Evolutionary conservation across 2,888 invertebrate genomes (phyloP).

Genomic region (Empis livida): DNA sequence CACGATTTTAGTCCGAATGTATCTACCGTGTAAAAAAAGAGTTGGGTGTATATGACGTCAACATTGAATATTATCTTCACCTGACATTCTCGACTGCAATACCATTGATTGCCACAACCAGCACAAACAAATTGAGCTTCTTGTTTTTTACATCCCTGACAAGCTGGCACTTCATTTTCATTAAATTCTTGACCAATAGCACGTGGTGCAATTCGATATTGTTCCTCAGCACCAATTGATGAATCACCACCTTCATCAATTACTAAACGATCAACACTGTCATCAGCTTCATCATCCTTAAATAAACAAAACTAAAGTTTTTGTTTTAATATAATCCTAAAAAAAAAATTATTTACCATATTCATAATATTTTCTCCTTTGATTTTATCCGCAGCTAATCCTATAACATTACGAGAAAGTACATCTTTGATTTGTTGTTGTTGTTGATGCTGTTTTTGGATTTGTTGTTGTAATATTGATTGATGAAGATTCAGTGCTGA

Average conservation of each 20-base stretch:
- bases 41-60: too few species aligned
- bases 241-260: slow-evolving; percentile 46
- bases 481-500: slow-evolving; percentile 12
- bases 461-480: slow-evolving; percentile 14
- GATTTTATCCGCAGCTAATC: slow-evolving; percentile 4
- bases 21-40: too few species aligned
- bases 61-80: too few species aligned
- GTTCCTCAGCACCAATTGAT: slow-evolving; percentile 20
- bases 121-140: slow-evolving; percentile 81
- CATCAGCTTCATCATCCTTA: slow-evolving; percentile 46
- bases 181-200: slow-evolving; percentile 32
- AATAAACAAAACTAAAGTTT: background rate
- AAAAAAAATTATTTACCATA: slow-evolving; percentile 12
- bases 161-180: slow-evolving; percentile 48
- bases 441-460: slow-evolving; percentile 11
- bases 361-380: slow-evolving; percentile 15
- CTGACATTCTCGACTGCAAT: slow-evolving; percentile 88
- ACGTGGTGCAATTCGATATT: slow-evolving; percentile 20
- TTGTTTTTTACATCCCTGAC: slow-evolving; percentile 73
- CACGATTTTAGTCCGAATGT: too few species aligned
- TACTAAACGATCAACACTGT: slow-evolving; percentile 46
- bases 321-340: background rate
- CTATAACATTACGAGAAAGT: slow-evolving; percentile 6
- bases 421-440: slow-evolving; percentile 13
- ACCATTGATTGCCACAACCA: slow-evolving; percentile 87